Conservation (phyloP, 92 coral and sea anemone species). For the Paramuricea clavata region DNA sequence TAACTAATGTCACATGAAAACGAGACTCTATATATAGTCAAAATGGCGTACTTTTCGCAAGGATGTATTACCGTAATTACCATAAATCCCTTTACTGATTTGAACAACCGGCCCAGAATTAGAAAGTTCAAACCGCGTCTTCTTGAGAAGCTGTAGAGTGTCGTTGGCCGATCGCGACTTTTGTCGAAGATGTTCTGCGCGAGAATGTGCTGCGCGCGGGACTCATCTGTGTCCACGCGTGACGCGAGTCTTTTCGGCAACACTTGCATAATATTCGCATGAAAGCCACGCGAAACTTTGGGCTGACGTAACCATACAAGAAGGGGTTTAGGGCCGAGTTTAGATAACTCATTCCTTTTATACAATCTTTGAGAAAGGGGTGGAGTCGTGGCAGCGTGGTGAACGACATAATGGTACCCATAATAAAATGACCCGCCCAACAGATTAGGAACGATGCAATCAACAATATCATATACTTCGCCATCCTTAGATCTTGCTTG, state of each 20-base stretch:
- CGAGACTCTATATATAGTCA: too few species aligned
- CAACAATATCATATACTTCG: conserved; percentile 92
- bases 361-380: conserved; percentile 69
- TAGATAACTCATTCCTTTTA: conserved; percentile 90
- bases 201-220: not conserved
- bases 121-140: conserved; percentile 5
- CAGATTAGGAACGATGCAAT: conserved; percentile 86
- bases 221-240: not conserved
- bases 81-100: too few species aligned
- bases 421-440: conserved; percentile 93
- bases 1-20: too few species aligned
- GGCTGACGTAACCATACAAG: conserved; percentile 86
- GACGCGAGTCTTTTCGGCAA: conserved; percentile 52
- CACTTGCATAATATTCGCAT: conserved; percentile 78
- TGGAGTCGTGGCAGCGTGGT: conserved; percentile 19
- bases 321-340: conserved; percentile 93
- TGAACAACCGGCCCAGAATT: too few species aligned
- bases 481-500: conserved; percentile 88
- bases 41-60: too few species aligned
- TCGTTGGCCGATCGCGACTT: conserved; percentile 15
- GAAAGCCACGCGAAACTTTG: conserved; percentile 87
- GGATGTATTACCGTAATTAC: too few species aligned
- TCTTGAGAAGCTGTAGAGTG: not conserved
- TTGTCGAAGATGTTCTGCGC: conserved; percentile 16
- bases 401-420: conserved; percentile 73